Conservation (phyloP, 1,140 invertebrate species). For the Lordiphosa collinella region DNA sequence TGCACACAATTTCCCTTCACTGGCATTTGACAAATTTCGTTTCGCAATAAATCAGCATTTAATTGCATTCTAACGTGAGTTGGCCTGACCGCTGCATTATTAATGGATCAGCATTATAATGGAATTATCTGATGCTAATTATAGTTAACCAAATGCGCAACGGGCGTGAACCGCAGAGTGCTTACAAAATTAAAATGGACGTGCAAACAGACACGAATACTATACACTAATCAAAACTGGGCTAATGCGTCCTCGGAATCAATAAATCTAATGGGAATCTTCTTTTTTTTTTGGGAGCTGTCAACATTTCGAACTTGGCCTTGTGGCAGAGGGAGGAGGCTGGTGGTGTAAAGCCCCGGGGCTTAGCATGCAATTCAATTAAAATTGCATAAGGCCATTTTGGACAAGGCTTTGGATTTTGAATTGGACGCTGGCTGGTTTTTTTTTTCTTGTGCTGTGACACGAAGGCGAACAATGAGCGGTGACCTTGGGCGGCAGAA, state of each 20-base stretch:
- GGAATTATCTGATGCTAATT: conserved; percentile 69
- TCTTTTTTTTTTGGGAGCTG: conserved; percentile 15
- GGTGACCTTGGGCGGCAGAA: conserved; percentile 1
- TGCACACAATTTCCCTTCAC: not conserved
- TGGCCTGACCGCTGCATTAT: conserved; percentile 44
- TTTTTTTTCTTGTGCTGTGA: not conserved
- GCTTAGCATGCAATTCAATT: conserved; percentile 73
- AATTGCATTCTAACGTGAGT: conserved; percentile 37
- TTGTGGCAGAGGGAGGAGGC: not conserved
- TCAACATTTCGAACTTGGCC: conserved; percentile 34
- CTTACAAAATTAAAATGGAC: conserved; percentile 9
- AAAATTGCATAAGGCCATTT: conserved; percentile 68
- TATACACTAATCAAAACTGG: not conserved
- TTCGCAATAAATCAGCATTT: conserved; percentile 39
- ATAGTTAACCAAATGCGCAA: conserved; percentile 33
- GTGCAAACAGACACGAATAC: not conserved
- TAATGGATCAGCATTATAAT: conserved; percentile 64
- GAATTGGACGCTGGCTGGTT: not conserved
- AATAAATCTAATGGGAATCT: conserved; percentile 70
- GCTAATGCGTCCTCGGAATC: conserved; percentile 16
- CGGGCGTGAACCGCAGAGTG: not conserved
- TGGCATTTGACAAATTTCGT: conserved; percentile 3
- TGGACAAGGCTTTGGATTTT: conserved; percentile 34
- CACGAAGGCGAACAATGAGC: conserved; percentile 8
- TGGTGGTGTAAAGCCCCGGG: conserved; percentile 10